phyloP scores from a whole-genome alignment of 1,140 invertebrate species.

The Aphidius gifuensis region DNA sequence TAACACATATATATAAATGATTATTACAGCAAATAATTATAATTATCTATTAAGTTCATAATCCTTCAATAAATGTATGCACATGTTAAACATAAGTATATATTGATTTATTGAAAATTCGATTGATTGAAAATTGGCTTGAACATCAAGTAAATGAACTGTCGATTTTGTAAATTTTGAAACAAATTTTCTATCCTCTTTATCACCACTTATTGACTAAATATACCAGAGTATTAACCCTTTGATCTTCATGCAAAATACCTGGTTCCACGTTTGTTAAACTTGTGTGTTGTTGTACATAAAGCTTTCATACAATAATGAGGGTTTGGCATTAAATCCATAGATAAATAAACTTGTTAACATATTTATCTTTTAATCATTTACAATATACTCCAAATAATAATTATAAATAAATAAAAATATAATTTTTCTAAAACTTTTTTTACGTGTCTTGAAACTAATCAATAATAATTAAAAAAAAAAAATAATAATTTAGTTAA shows the following conservation, averaged over 20 bases:
- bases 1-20: too few relatives aligned
- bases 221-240: slow-evolving; percentile 6
- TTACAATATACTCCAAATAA: too few relatives aligned
- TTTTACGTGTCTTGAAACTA: too few relatives aligned
- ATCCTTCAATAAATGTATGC: too few relatives aligned
- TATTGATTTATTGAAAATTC: too few relatives aligned
- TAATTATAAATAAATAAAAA: too few relatives aligned
- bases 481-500: too few relatives aligned
- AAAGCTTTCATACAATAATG: neutral
- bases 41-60: too few relatives aligned
- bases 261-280: neutral
- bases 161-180: slow-evolving; percentile 5
- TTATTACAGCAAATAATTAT: too few relatives aligned
- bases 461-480: too few relatives aligned
- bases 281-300: slow-evolving; percentile 4
- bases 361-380: neutral
- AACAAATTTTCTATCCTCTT: neutral
- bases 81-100: too few relatives aligned
- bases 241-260: slow-evolving; percentile 12
- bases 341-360: slow-evolving; percentile 5
- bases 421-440: too few relatives aligned
- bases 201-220: neutral
- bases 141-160: neutral
- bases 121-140: neutral
- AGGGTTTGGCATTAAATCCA: slow-evolving; percentile 4